Evolutionary conservation across 2,113 vertebrate species (phyloP), one percentile per base, ranked within the genome.

Genomic region (Lonchura striata): DNA sequence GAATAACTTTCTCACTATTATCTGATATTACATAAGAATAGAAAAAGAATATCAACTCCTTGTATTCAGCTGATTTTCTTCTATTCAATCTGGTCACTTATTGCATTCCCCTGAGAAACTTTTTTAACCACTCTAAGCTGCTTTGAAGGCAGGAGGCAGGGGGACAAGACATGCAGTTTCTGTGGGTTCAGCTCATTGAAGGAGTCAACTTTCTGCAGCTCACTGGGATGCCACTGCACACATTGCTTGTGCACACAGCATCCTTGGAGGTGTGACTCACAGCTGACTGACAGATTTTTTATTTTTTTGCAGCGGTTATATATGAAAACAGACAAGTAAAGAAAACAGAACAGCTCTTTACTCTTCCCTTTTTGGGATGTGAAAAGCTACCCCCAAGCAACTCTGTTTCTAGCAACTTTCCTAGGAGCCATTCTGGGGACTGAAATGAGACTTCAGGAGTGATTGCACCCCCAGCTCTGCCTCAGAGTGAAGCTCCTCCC

Each of bases 1-100:
- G 90, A 97, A 97, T 98, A 30, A 20, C 92, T 97, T 97, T 97
- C 96, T 97, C 97, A 94, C 97, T 97, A 96, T 97, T 97, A 97
- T 95, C 90, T 97, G 95, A 91, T 86, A 92, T 90, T 95, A 80
- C 76, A 83, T 13, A 89, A 86, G 85, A 97, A 97, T 96, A 88
- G 94, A 85, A 97, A 97, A 97, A 96, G 46, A 94, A 88, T 41
- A 89, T 80, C 18, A 16, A 71, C 75, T 95, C 89, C 83, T 90
- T 84, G 37, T 72, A 84, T 84, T 93, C 88, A 24, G 69, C 88
- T 94, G 79, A 59, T 95, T 82, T 69, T 76, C 49, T 92, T 97
- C 97, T 97, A 97, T 98, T 97, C 97, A 97, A 95, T 96, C 87
- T 95, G 94, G 69, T 89, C 78, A 91, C 77, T 97, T 95, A 97